These are phyloP conservation scores for Anarrhichthys ocellatus DNA, from an alignment of 2,113 vertebrate genomes.

Conservation along the genomic window DNA sequence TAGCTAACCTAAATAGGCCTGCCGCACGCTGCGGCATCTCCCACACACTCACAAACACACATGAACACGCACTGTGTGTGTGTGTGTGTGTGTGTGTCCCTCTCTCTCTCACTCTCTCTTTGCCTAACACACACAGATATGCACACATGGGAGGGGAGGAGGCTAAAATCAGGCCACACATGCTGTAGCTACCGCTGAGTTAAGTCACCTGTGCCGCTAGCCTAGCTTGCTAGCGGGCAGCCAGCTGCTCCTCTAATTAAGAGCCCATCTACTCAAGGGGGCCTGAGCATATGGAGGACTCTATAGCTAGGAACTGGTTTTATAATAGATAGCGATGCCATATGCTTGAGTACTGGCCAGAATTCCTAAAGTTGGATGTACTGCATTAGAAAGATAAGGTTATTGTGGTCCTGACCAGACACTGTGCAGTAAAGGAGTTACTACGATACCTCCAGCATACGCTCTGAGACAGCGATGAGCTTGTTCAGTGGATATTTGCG, in stretches of 20 bases:
- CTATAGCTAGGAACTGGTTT: conserved; percentile 60
- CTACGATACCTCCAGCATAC: not conserved
- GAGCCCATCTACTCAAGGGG: conserved; percentile 67
- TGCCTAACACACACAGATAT: conserved; percentile 32
- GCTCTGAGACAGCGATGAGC: not conserved
- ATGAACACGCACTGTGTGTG: not conserved
- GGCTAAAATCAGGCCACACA: conserved; percentile 76
- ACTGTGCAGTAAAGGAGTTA: not conserved
- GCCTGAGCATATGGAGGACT: conserved; percentile 74
- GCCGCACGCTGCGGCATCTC: conserved; percentile 58
- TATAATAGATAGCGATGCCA: conserved; percentile 63
- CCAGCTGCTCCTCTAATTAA: conserved; percentile 83
- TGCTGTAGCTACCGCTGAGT: conserved; percentile 79
- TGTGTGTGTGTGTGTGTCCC: not conserved
- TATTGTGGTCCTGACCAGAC: not conserved
- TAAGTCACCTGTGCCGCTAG: conserved; percentile 79
- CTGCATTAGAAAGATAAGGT: conserved; percentile 30
- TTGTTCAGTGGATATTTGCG: not conserved
- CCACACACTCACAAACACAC: conserved; percentile 30
- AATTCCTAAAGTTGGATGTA: conserved; percentile 24
- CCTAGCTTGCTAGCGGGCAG: conserved; percentile 79
- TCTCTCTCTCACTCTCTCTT: conserved; percentile 1
- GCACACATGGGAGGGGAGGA: conserved; percentile 22
- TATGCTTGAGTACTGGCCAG: conserved; percentile 29
- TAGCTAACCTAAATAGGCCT: conserved; percentile 80